Percentiles rank a stretch among this genome's conserved stretches.
These are phyloP conservation scores for Eubasilissa splendida DNA, from an alignment of 2,888 invertebrate genomes.

Conservation along the genomic window DNA sequence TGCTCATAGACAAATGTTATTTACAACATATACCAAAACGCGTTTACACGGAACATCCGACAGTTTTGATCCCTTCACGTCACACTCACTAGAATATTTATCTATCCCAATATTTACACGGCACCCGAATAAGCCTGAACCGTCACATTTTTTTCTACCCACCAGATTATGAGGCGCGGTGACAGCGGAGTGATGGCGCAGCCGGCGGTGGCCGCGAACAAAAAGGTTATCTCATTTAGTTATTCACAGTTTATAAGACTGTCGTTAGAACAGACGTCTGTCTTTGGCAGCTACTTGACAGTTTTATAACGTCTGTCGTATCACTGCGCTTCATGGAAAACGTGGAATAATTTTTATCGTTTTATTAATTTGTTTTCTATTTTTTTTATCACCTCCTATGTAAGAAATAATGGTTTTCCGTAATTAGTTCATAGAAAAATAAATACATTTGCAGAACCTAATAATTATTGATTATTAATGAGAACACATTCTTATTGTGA, in stretches of 20 bases:
- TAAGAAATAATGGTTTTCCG: neutral
- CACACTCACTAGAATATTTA: no score
- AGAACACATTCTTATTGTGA: no score
- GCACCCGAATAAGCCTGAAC: neutral
- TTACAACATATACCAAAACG: no score
- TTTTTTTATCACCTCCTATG: neutral
- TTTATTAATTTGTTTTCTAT: neutral
- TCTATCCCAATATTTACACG: neutral
- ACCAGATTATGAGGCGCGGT: slow-evolving; percentile 15
- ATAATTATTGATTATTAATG: no score
- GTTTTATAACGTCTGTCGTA: slow-evolving; percentile 39
- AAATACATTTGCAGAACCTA: no score
- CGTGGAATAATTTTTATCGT: neutral
- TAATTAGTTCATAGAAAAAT: no score
- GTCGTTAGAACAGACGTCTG: slow-evolving; percentile 55
- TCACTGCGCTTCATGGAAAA: slow-evolving; percentile 26
- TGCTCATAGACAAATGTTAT: no score
- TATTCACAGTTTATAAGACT: slow-evolving; percentile 56
- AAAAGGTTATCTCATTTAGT: slow-evolving; percentile 50
- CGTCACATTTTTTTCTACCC: neutral
- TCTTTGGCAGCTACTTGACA: slow-evolving; percentile 47
- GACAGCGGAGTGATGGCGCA: slow-evolving; percentile 3
- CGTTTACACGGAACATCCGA: no score
- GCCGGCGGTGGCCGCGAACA: slow-evolving; percentile 22
- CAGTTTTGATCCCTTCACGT: no score